Base-by-base conservation (phyloP, 1,140 invertebrate genomes). In the Limonius californicus region DNA sequence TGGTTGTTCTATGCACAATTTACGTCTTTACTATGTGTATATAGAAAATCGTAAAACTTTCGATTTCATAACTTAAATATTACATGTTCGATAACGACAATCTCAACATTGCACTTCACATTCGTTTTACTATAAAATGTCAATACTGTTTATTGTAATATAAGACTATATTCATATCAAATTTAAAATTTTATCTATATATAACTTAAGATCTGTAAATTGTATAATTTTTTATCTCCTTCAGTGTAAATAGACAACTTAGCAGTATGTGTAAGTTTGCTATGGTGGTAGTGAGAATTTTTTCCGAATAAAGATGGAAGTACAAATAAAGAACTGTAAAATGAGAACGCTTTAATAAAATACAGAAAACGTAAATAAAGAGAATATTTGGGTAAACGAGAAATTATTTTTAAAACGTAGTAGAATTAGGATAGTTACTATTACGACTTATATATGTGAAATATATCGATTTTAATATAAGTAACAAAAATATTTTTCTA, bases 221-320 rank as follows among this genome's bases (percentile, higher is more conserved):
- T 39, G 35, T 39, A 39, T 39, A 39, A 39, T 39, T 39, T 39
- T 39, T 39, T 39, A 39, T 39, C 35, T 39, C n/a, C 35, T 39
- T 39, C 8, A 14, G 8, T 39, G 35, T 39, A 39, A 39, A 39
- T 39, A 39, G 35, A 39, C n/a, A 39, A 12, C n/a, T 39, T 39
- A 39, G n/a, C n/a, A 39, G 11, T 39, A 12, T 39, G n/a, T 39
- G 35, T 39, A 39, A 39, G 35, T 9, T 39, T 39, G n/a, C 35
- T 39, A 12, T 39, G 35, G 35, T 12, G 11, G n/a, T 39, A 27
- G 9, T 39, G 8, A 39, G n/a, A 39, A 39, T 12, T 12, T 39
- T 39, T 39, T 27, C 23, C 23, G 23, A 39, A 12, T 39, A 39
- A 39, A 39, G n/a, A 2, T 39, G 35, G 35, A 39, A 39, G 35